These are phyloP conservation scores for Leucania comma DNA, from an alignment of 2,888 invertebrate species.

Conservation along the genomic window DNA sequence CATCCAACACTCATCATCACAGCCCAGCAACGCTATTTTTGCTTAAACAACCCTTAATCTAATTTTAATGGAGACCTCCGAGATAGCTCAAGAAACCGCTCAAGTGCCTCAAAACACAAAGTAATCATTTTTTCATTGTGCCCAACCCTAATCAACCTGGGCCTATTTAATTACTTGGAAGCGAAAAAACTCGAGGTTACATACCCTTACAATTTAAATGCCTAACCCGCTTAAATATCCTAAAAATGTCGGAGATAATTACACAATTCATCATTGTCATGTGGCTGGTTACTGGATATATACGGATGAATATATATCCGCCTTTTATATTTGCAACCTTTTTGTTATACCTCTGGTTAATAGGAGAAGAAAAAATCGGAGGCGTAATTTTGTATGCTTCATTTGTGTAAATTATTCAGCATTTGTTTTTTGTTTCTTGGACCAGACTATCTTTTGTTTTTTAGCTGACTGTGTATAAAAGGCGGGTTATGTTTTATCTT, in stretches of 20 bases:
- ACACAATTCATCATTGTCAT: slow-evolving; percentile 74
- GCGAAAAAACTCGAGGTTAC: slow-evolving; percentile 54
- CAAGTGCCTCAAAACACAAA: slow-evolving; percentile 44
- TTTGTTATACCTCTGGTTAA: slow-evolving; percentile 45
- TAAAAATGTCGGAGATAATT: slow-evolving; percentile 74
- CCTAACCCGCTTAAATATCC: slow-evolving; percentile 66
- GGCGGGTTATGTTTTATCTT: neutral
- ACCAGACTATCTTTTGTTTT: neutral
- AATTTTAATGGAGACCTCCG: slow-evolving; percentile 57
- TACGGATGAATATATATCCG: slow-evolving; percentile 53
- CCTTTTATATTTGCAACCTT: slow-evolving; percentile 58
- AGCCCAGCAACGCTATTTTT: slow-evolving; percentile 24
- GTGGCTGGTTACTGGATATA: slow-evolving; percentile 64
- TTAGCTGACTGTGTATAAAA: neutral
- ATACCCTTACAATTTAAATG: slow-evolving; percentile 60
- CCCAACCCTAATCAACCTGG: slow-evolving; percentile 66
- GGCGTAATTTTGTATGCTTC: slow-evolving; percentile 18
- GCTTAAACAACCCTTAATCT: slow-evolving; percentile 46
- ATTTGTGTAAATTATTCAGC: slow-evolving; percentile 4
- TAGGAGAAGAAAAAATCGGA: slow-evolving; percentile 39
- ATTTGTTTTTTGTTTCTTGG: neutral
- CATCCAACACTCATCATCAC: neutral
- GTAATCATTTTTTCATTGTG: slow-evolving; percentile 55
- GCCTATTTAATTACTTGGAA: slow-evolving; percentile 60
- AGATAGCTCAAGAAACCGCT: slow-evolving; percentile 51